Evolutionary conservation across 64 coral and sea anemone genomes (phyloP).

Genomic region (Catalaphyllia jardinei): DNA sequence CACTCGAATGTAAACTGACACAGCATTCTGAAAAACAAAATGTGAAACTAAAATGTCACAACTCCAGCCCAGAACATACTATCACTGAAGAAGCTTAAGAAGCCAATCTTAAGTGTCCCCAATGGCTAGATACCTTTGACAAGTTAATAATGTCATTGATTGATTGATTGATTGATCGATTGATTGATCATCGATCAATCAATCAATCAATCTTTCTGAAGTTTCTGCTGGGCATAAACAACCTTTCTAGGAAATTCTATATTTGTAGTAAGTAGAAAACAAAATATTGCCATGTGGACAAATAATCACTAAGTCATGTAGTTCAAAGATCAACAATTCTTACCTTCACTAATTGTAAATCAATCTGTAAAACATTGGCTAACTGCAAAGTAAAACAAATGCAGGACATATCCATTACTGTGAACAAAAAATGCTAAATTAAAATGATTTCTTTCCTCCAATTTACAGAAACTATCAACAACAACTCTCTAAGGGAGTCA

Average conservation of each 20-base stretch:
- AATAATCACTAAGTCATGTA: neutral
- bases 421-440: neutral
- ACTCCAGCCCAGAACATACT: neutral
- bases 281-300: neutral
- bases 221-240: too few relatives aligned
- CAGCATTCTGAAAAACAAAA: conserved; percentile 81
- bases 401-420: neutral
- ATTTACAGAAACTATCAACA: too few relatives aligned
- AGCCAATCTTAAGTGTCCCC: too few relatives aligned
- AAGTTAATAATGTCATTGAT: too few relatives aligned
- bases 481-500: neutral
- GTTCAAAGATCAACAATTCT: neutral
- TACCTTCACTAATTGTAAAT: conserved; percentile 97
- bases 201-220: neutral
- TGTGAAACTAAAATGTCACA: neutral
- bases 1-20: conserved; percentile 95
- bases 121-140: too few relatives aligned
- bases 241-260: neutral
- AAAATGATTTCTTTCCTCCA: too few relatives aligned
- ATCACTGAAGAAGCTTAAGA: neutral
- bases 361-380: conserved; percentile 96
- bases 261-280: neutral
- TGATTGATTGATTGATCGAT: too few relatives aligned
- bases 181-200: too few relatives aligned
- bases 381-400: conserved; percentile 57